A percentile compares a stretch with the other conserved stretches of the same genome.
phyloP scores from a whole-genome alignment of 1,140 invertebrate genomes.

The Drosophila dunni region DNA sequence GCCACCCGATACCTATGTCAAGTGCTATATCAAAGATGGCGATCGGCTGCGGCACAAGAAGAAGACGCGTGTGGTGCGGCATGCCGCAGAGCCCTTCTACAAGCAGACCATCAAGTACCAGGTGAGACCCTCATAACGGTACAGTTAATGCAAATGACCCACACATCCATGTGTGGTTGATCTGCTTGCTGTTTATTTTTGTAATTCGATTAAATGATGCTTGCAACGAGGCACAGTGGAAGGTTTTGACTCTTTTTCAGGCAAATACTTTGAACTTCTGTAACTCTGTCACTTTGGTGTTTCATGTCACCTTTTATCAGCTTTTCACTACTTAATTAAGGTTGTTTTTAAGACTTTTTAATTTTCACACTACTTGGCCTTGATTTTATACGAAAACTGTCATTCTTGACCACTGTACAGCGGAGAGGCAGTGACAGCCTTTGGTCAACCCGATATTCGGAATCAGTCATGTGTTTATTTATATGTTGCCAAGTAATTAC shows the following conservation, averaged over 20 bases:
- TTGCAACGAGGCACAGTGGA: background rate
- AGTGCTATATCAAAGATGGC: constrained; percentile 95
- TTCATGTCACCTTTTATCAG: background rate
- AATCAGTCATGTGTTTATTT: constrained; percentile 44
- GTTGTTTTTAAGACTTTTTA: no score
- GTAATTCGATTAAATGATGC: constrained; percentile 72
- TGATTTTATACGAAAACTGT: no score
- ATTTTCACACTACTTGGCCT: no score
- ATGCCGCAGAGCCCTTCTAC: constrained; percentile 92
- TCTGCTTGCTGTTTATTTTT: constrained; percentile 46
- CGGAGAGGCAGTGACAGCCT: background rate
- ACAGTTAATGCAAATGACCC: constrained; percentile 30
- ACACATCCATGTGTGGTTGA: constrained; percentile 2
- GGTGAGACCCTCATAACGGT: constrained; percentile 73
- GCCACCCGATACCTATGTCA: constrained; percentile 94
- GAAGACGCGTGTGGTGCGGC: constrained; percentile 93
- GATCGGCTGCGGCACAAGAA: constrained; percentile 95
- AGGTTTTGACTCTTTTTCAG: background rate
- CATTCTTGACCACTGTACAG: background rate
- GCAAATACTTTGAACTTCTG: background rate
- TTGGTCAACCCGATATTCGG: background rate
- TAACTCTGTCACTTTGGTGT: background rate
- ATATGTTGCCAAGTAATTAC: constrained; percentile 60
- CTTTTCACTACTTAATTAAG: no score
- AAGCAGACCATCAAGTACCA: constrained; percentile 95